Conservation (phyloP, 2,113 vertebrate species). For the Sceloporus undulatus region DNA sequence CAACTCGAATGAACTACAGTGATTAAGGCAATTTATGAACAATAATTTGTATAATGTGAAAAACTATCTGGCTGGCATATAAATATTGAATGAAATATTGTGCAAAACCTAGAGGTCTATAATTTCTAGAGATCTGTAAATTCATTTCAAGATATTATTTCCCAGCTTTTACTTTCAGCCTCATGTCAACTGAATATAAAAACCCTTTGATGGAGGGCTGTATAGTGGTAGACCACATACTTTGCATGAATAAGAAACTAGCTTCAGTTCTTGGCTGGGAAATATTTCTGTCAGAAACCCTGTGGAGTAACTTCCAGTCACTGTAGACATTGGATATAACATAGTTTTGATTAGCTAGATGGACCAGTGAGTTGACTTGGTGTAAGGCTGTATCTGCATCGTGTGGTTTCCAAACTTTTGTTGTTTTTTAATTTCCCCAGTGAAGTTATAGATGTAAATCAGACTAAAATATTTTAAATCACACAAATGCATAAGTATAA, state of each 20-base stretch:
- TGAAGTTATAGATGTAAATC: conserved; percentile 19
- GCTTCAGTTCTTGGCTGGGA: neutral
- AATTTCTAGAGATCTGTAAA: neutral
- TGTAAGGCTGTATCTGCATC: too few species aligned
- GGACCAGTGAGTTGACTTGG: neutral
- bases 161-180: neutral
- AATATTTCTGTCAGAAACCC: neutral
- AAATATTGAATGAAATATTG: neutral
- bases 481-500: conserved; percentile 18
- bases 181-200: neutral
- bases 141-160: conserved; percentile 12
- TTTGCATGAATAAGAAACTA: neutral
- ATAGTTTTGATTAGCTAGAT: neutral
- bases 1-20: neutral
- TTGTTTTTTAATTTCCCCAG: neutral
- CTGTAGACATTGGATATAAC: neutral
- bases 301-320: neutral
- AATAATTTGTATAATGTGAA: too few species aligned
- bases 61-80: neutral
- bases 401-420: neutral
- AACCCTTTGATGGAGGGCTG: neutral
- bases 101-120: neutral
- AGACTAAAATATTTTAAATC: conserved; percentile 16
- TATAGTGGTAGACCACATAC: neutral
- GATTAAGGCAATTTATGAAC: neutral